Base-by-base conservation (phyloP, 1,140 invertebrate genomes). In the Dendroctonus valens region DNA sequence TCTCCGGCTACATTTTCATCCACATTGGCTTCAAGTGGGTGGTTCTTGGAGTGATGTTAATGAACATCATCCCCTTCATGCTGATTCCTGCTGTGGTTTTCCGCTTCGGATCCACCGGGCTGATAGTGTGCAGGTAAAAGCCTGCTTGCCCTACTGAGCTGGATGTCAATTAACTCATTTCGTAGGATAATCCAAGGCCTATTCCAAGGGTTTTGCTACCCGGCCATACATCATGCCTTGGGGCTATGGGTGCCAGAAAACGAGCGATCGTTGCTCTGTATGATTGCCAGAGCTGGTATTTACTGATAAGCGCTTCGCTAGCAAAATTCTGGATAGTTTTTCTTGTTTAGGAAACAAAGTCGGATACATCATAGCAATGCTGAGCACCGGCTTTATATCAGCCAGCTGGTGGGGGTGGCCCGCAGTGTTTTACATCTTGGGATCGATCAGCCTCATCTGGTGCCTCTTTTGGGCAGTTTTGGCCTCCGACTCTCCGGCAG, bases 371-470 rank as follows among this genome's bases (percentile, higher is more conserved):
- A 77, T 90, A 0, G 82, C 87, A n/a, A 82, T 91, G 77, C 85
- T 88, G 0, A 75, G 88, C 26, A 85, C 84, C 37, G 91, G 90
- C 0, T 64, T 82, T 7, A 72, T 92, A 0, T 83, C 88, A 0
- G 82, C 79, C 5, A 87, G 86, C 0, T 61, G 51, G 11, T 67
- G 83, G 5, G 91, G 90, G 0, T 92, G 91, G 91, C 88, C 89
- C 0, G 82, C 86, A 26, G 85, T 90, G 5, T 93, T 91, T 75
- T 93, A 92, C 72, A 74, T 86, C 0, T 88, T 91, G 72, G 90
- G 91, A 60, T 79, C 72, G 5, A 67, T 85, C 0, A 80, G 85
- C 12, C 64, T 89, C 0, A 0, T 82, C 0, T 89, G 87, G 83
- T 81, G 83, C 8, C 67, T 83, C 0, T 7, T 83, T 0, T 92